phyloP scores from a whole-genome alignment of 2,113 vertebrate genomes.

The Etheostoma spectabile region DNA sequence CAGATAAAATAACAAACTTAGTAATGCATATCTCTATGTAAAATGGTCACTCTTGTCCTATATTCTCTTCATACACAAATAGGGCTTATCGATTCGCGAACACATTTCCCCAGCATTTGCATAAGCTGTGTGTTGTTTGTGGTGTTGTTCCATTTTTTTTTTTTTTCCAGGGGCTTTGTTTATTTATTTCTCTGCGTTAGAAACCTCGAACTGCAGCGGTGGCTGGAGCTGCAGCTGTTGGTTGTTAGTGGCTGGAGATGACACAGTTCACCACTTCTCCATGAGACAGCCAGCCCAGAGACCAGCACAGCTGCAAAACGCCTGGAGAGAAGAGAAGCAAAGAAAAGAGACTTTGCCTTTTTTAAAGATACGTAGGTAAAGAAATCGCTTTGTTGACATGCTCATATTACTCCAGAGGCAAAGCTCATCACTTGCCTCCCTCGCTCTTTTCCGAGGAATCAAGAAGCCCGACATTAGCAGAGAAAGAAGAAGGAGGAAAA shows the following conservation, averaged over 20 bases:
- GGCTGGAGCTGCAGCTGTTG: constrained; percentile 87
- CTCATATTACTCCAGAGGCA: constrained; percentile 72
- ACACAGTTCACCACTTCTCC: constrained; percentile 89
- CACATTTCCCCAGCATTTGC: constrained; percentile 74
- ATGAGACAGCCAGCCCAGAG: constrained; percentile 68
- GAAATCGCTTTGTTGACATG: constrained; percentile 60
- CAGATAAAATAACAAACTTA: constrained; percentile 55
- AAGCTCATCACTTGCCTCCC: constrained; percentile 66
- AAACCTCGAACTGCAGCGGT: constrained; percentile 80
- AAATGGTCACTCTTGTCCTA: constrained; percentile 55
- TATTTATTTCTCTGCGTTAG: constrained; percentile 70
- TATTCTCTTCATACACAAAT: constrained; percentile 59
- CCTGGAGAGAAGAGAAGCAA: not conserved
- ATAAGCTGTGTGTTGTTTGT: constrained; percentile 74
- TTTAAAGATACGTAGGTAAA: constrained; percentile 32
- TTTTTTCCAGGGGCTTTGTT: constrained; percentile 54
- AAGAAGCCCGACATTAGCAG: constrained; percentile 70
- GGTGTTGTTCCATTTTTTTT: constrained; percentile 61
- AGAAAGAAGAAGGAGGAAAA: constrained; percentile 31
- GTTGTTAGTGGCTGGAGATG: constrained; percentile 86
- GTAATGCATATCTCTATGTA: constrained; percentile 41
- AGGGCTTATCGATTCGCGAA: constrained; percentile 69
- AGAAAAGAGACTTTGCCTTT: constrained; percentile 35
- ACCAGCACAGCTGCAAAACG: constrained; percentile 85
- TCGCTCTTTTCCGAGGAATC: constrained; percentile 64